phyloP scores from a whole-genome alignment of 1,140 invertebrate species.

The Drosophila tropicalis region DNA sequence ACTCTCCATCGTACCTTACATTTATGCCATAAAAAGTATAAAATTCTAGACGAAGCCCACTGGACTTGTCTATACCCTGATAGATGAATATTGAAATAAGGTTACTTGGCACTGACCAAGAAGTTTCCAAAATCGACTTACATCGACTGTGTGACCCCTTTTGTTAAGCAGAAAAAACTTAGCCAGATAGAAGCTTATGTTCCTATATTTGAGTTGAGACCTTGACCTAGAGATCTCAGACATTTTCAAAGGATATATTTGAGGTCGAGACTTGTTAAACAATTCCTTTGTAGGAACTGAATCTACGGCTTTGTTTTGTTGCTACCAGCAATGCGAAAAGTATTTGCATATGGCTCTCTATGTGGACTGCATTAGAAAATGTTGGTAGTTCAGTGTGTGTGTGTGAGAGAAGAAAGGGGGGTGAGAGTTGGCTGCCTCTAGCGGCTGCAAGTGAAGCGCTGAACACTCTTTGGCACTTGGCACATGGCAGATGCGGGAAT shows the following conservation, averaged over 20 bases:
- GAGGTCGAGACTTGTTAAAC: neutral
- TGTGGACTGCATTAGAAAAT: constrained; percentile 50
- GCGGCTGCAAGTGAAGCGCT: constrained; percentile 50
- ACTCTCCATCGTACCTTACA: too few relatives aligned
- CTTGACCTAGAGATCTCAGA: too few relatives aligned
- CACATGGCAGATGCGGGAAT: constrained; percentile 51
- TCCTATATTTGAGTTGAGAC: too few relatives aligned
- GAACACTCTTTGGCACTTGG: constrained; percentile 45
- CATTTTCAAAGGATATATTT: neutral
- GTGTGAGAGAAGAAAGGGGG: constrained; percentile 17
- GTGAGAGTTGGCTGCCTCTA: constrained; percentile 42
- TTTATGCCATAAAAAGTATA: constrained; percentile 29
- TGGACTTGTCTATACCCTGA: constrained; percentile 2
- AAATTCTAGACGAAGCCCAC: constrained; percentile 17
- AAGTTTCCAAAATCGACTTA: too few relatives aligned
- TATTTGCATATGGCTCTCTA: constrained; percentile 72
- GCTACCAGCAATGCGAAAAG: constrained; percentile 48
- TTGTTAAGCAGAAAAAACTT: too few relatives aligned
- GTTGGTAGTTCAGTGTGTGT: constrained; percentile 3
- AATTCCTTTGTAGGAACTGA: neutral
- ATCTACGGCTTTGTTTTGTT: constrained; percentile 3
- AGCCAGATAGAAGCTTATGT: too few relatives aligned
- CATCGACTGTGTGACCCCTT: too few relatives aligned
- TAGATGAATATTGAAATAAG: neutral
- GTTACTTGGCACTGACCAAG: neutral